Evolutionary conservation across 2,888 invertebrate genomes (phyloP), one percentile per base, ranked within the genome.

Genomic region (Tenodera sinensis): DNA sequence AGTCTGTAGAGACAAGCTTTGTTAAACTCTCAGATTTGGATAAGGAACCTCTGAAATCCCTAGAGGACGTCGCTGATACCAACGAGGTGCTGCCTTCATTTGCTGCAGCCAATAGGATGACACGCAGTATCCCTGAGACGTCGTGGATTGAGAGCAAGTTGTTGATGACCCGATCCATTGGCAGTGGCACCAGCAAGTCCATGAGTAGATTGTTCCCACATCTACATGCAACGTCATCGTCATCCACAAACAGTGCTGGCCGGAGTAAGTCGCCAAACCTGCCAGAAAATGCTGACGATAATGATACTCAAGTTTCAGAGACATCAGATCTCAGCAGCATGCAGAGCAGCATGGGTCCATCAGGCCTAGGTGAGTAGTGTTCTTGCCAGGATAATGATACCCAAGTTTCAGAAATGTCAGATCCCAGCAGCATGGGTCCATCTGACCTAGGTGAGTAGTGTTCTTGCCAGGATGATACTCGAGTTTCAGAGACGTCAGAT

Each of bases 1-100:
- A 87, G 9, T 87, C 87, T 1, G 12, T 87, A 27, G 87, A 87
- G 83, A 28, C 83, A 93, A 34, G 93, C 94, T 96, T 97, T 92
- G 97, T 97, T 0, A 96, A 96, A 92, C 93, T 97, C 12, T 97
- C 97, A 1, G 97, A 97, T 92, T 94, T 97, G 92, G 97, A 97
- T 92, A 96, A 96, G 91, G 91, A 90, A 89, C 91, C 91, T 83
- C 88, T 87, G 28, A 90, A 89, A 86, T 89, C 83, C 54, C 89
- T 84, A 88, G 30, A 30, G 84, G 88, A 83, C n/a, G 71, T n/a
- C 25, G 28, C n/a, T 47, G 88, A 86, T 47, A 47, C 28, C 28
- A 83, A 54, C 34, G 90, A 90, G 8, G 82, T 87, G 12, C 86
- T 88, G 28, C 86, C 89, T 3, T 90, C 90, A 20, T 88, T 90